phyloP scores from a whole-genome alignment of 2,888 invertebrate species.

The Mactromeris polynyma region DNA sequence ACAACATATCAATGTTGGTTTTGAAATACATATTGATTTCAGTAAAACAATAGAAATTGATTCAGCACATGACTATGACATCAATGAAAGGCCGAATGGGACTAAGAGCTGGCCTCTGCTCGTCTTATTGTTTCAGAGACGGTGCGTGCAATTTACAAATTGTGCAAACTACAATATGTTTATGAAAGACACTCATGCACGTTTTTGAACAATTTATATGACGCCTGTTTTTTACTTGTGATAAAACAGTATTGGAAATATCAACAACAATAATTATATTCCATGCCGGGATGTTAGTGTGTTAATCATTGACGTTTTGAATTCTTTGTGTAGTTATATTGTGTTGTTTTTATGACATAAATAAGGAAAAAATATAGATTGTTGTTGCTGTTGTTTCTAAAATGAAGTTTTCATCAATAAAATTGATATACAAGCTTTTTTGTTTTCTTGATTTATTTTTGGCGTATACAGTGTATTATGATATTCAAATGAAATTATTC shows the following conservation, averaged over 20 bases:
- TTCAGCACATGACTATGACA: neutral
- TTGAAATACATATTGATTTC: too few relatives aligned
- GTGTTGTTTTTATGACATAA: neutral
- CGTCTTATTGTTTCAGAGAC: neutral
- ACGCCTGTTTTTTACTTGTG: too few relatives aligned
- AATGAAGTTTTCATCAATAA: neutral
- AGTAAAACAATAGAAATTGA: too few relatives aligned
- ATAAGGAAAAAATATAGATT: neutral
- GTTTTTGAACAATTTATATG: neutral
- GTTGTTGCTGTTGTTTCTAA: neutral
- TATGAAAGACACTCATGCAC: neutral
- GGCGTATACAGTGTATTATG: too few relatives aligned
- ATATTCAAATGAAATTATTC: too few relatives aligned
- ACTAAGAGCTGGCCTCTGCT: slow-evolving; percentile 8
- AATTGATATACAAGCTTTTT: neutral
- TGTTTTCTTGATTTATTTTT: neutral
- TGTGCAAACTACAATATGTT: neutral
- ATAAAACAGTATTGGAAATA: neutral
- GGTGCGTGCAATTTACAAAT: neutral
- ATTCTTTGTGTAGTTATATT: too few relatives aligned
- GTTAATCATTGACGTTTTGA: too few relatives aligned
- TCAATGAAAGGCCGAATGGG: neutral
- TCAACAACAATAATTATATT: neutral
- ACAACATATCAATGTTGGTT: too few relatives aligned
- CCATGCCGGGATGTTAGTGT: too few relatives aligned